Evolutionary conservation across 2,888 invertebrate genomes (phyloP).

Genomic region (Frankliniella intonsa): DNA sequence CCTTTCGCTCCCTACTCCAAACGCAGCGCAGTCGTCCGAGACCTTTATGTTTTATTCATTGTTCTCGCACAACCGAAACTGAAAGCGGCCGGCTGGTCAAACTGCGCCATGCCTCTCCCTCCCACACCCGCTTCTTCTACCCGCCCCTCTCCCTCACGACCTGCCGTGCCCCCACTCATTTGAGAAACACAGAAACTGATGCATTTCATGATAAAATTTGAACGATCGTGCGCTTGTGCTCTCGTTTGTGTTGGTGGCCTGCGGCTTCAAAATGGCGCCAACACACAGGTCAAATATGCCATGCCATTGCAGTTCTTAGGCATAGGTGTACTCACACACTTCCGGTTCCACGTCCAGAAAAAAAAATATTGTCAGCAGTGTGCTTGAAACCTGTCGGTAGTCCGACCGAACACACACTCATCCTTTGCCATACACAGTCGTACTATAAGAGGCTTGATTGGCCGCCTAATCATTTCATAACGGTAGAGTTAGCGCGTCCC

Average conservation of each 20-base stretch:
- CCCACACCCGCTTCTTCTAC: not conserved
- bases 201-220: not conserved
- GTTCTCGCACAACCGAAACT: slow-evolving; percentile 19
- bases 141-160: not conserved
- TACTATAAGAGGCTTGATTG: slow-evolving; percentile 13
- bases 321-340: no score
- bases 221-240: not conserved
- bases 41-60: slow-evolving; percentile 27
- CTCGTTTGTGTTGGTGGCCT: not conserved
- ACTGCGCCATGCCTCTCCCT: not conserved
- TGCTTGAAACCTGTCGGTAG: no score
- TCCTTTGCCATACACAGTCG: not conserved
- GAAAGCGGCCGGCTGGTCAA: slow-evolving; percentile 15
- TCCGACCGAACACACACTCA: no score
- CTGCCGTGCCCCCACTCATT: not conserved
- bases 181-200: slow-evolving; percentile 14
- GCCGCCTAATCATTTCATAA: slow-evolving; percentile 22
- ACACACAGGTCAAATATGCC: no score
- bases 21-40: not conserved
- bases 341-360: no score
- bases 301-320: no score
- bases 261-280: not conserved
- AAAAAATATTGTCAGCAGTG: no score
- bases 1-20: not conserved
- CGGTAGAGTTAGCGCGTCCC: slow-evolving; percentile 14